A percentile compares a stretch with the other conserved stretches of the same genome.
Conservation (phyloP, 2,113 vertebrate genomes). For the Dicerorhinus sumatrensis region DNA sequence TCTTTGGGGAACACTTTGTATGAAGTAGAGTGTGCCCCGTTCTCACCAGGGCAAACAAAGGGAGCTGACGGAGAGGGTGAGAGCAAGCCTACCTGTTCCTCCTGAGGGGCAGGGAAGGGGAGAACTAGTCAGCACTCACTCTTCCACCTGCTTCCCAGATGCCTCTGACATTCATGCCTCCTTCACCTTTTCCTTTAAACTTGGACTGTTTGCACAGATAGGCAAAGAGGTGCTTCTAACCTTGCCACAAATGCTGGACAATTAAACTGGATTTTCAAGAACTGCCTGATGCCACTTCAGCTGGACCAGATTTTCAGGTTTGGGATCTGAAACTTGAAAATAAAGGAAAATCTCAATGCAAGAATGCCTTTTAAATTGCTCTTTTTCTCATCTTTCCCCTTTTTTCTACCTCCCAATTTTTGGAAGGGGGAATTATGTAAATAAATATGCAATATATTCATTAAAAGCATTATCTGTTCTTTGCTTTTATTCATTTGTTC, state of each 20-base stretch:
- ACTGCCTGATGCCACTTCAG: neutral
- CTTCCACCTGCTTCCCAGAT: neutral
- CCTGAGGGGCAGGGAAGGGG: neutral
- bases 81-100: neutral
- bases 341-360: neutral
- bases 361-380: neutral
- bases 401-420: neutral
- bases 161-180: neutral
- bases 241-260: neutral
- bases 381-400: neutral
- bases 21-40: neutral
- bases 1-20: slow-evolving; percentile 44
- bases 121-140: neutral
- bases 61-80: neutral
- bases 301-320: slow-evolving; percentile 54
- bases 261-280: slow-evolving; percentile 29
- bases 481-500: slow-evolving; percentile 25
- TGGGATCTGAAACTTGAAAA: neutral
- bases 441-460: neutral
- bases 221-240: neutral
- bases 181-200: neutral
- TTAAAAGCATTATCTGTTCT: neutral
- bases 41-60: neutral
- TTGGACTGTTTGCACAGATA: neutral
- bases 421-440: neutral